Evolutionary conservation across 2,888 invertebrate genomes (phyloP), one percentile per base, ranked within the genome.

Genomic region (Drosophila acutilabella): DNA sequence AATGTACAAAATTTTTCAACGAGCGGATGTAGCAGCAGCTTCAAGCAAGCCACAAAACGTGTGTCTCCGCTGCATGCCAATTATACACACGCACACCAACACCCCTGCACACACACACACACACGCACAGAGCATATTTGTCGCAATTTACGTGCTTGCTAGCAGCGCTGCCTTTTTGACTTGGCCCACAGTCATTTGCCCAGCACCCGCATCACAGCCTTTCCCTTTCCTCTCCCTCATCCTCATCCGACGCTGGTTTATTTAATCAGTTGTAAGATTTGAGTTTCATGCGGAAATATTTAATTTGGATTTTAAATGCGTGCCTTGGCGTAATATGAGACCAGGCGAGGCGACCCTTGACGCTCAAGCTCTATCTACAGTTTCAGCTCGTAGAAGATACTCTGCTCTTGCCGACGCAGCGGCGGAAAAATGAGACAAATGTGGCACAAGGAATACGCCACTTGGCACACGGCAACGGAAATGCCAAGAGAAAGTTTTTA

Each of bases 201-300:
- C 47, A 20, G n/a, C 7, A 70, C 41, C 65, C 56, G 26, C 68
- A 64, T 58, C 50, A 8, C 30, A 2, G 8, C 30, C 30, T 30
- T 8, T 30, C 8, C 8, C 8, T 8, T 1, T 8, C 8, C 30
- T 30, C 2, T 8, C 8, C 8, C 30, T 8, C 30, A 8, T 1
- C 30, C 42, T 58, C 64, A 42, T 68, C 30, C 69, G 48, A 56
- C 52, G 53, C 64, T 60, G 85, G 84, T 78, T 84, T 87, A 84
- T 84, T 84, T 87, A 84, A 84, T 84, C 83, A 87, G 83, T 81
- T 87, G 83, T 84, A 84, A 87, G 83, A 84, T 87, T 84, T 84
- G 80, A 80, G 83, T 81, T 84, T 87, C 83, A 84, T 84, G 83
- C 87, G 83, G 83, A 84, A 84, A 84, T 84, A 84, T 84, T 84